Base-by-base conservation (phyloP, 2,797 vertebrate species). In the Channa striata region DNA sequence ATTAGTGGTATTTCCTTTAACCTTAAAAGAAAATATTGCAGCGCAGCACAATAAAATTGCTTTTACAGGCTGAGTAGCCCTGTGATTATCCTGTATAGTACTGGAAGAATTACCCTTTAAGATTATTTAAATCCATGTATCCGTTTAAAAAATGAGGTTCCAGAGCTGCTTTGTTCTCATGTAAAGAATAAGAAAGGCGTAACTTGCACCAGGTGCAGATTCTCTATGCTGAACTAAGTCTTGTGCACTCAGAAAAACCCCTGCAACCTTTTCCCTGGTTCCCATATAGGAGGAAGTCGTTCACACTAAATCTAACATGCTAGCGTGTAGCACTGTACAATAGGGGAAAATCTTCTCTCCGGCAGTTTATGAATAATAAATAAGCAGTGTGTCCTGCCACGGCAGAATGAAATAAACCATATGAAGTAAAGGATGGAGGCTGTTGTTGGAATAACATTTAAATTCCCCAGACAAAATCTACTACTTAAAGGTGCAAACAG, bases 311-410 rank as follows among this genome's bases (percentile, higher is more conserved):
- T 67, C 13, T 70, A 85, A 83, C 78, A 78, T 66, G 39, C 37
- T 47, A 54, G 16, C 19, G 53, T 61, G 34, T 52, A 59, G 58
- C 59, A 13, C 14, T 51, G 61, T 62, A 59, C 51, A 75, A 57
- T 81, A 62, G 72, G 53, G 70, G 62, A 81, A 77, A 60, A 71
- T 54, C 17, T 20, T 14, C 49, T 72, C 47, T 69, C 43, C 78
- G 74, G 77, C 66, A 79, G 57, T 25, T 33, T 60, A 74, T 91
- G 64, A 84, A 88, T 83, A 89, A 87, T 85, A 71, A 74, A 88
- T 77, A 66, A 70, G 72, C 57, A 33, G 57, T 25, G 9, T 70
- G 52, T 62, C 40, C 53, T 7, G 37, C 49, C 40, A 19, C 51
- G 42, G 42, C 40, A 77, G 52, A 69, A 64, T 62, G 52, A 63